Base-by-base conservation (phyloP, 2,888 invertebrate genomes). In the Drosophila paramelanica region DNA sequence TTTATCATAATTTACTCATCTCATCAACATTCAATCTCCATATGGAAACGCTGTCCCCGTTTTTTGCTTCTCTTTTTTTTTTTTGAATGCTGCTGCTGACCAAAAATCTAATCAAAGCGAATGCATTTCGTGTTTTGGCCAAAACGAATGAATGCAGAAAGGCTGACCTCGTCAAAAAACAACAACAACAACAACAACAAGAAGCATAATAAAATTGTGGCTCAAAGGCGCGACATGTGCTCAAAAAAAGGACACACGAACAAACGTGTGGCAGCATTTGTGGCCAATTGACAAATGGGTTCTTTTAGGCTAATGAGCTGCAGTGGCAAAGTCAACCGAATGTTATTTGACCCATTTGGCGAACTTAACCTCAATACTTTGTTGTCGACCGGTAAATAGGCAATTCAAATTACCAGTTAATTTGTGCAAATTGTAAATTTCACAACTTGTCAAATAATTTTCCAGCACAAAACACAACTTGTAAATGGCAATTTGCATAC, bases 91-190 rank as follows among this genome's bases (percentile, higher is more conserved):
- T 42, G 36, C 27, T 23, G 11, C 59, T 36, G 14, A 14, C 45
- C 59, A 49, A 57, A 69, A 81, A 88, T 49, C 81, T 85, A 85
- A 85, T 85, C 85, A 85, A 86, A 72, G 64, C 68, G 79, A 83
- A 88, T 83, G 88, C 67, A 79, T 77, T 53, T 56, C 53, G 68
- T 51, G 58, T 36, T 1, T 39, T 66, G 68, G 50, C 47, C 53
- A 46, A 67, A 49, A 47, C 31, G 17, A 50, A 25, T 20, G 13
- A 31, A 17, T 13, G 31, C 68, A 61, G 60, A 68, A 80, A 74
- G 59, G 53, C 64, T 64, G 66, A 71, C 70, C 74, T 65, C 64
- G 49, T 38, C 42, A 31, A 60, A 69, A 41, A 27, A 39, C n/a
- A 14, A 31, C 8, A 20, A n/a, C 17, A 17, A 17, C 17, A 17